Conservation (phyloP, 2,113 vertebrate species). For the Petrocephalus microphthalmus region DNA sequence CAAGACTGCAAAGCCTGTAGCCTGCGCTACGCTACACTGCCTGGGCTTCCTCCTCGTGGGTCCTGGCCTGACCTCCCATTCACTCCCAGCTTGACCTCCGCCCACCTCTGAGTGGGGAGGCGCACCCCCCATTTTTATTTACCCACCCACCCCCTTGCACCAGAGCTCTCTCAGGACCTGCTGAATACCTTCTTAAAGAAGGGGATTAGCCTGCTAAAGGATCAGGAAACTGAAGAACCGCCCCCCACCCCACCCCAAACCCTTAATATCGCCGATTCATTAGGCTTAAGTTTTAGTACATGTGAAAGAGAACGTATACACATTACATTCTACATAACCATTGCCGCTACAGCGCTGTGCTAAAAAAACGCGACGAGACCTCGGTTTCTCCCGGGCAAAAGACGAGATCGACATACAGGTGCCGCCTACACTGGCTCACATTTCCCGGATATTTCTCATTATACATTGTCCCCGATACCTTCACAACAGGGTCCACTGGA, state of each 20-base stretch:
- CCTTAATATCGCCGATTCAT: not conserved
- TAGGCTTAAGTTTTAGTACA: not conserved
- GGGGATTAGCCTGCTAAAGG: slow-evolving; percentile 48
- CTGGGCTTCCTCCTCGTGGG: not conserved
- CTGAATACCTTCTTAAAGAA: slow-evolving; percentile 47
- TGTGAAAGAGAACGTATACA: not conserved
- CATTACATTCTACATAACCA: not conserved
- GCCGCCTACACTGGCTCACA: not conserved
- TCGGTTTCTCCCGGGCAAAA: not conserved
- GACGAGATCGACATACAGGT: not conserved
- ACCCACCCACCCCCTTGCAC: not conserved
- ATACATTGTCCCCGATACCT: not conserved
- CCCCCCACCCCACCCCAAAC: slow-evolving; percentile 21
- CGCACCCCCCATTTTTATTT: not conserved
- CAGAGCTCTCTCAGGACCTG: slow-evolving; percentile 21
- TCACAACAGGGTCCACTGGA: not conserved
- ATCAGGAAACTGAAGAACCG: slow-evolving; percentile 39
- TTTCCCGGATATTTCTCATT: not conserved
- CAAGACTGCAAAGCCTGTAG: not conserved
- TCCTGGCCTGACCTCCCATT: slow-evolving; percentile 12
- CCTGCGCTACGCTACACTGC: not conserved
- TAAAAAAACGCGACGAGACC: not conserved
- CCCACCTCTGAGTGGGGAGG: slow-evolving; percentile 32
- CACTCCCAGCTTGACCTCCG: slow-evolving; percentile 43
- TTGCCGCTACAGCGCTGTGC: not conserved